Evolutionary conservation across 2,113 vertebrate genomes (phyloP), one percentile per base, ranked within the genome.

Genomic region (Hippoglossus stenolepis): DNA sequence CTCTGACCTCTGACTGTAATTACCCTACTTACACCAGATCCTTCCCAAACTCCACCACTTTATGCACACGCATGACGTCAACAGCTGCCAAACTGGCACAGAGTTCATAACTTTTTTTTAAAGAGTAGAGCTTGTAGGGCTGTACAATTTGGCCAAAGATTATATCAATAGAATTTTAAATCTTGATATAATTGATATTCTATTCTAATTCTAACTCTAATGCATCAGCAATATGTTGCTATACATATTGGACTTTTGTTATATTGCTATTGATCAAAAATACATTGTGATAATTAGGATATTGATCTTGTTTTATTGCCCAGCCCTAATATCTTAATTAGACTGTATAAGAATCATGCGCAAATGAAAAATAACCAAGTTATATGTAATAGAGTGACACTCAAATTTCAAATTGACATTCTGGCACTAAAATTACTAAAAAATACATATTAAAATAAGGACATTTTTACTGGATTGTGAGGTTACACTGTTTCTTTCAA

Each of bases 1-100:
- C 24, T 58, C 8, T 68, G 56, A 70, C 17, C 40, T 61, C 15
- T 65, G 49, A 53, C 17, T 62, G 70, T 43, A 35, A 61, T 54
- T n/a, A 51, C n/a, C 20, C 15, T 54, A 3, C 60, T 71, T 59
- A 57, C 51, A 45, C 15, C 20, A 51, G 59, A 57, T 75, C 61
- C 70, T 43, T 10, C 35, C 20, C 3, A 21, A 35, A 54, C 56
- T 45, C 40, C 40, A 1, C 38, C 26, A 57, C 18, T 54, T 59
- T 31, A 11, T 56, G 5, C 9, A 26, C 4, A 14, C 1, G 3
- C 3, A 9, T 81, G 70, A 78, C 23, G 66, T 72, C 38, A 78
- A 20, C 18, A 3, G 3, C 28, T 24, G 21, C 6, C 21, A 59
- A 58, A 12, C 57, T 58, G 24, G 4, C 57, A 58, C 21, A 58